These are phyloP conservation scores for Hyla sarda DNA, from an alignment of 2,113 vertebrate genomes.

Conservation along the genomic window DNA sequence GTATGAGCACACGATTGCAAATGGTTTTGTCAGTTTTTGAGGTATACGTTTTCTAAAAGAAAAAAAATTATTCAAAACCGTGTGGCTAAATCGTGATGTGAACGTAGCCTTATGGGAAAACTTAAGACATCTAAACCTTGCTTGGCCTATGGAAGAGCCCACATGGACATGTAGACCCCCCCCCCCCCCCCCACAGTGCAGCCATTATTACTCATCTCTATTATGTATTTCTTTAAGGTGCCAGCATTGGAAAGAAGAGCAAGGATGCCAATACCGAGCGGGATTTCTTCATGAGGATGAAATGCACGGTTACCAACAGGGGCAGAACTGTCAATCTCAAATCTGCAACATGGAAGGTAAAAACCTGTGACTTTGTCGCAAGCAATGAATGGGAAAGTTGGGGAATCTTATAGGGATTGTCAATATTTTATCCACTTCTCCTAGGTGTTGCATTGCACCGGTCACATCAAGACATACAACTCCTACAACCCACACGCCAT, in stretches of 20 bases:
- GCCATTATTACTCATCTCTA: not conserved
- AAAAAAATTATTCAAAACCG: no score
- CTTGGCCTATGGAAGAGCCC: no score
- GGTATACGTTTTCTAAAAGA: no score
- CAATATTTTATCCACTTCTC: not conserved
- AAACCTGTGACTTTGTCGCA: not conserved
- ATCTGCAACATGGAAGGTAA: conserved; percentile 95
- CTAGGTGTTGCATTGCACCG: conserved; percentile 93
- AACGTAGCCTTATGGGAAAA: no score
- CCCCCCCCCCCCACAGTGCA: no score
- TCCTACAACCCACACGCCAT: conserved; percentile 74
- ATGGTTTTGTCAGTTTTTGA: no score
- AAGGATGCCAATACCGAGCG: conserved; percentile 78
- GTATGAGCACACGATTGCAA: no score
- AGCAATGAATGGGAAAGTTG: not conserved
- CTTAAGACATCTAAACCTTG: no score
- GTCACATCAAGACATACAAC: conserved; percentile 80
- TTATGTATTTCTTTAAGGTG: conserved; percentile 62
- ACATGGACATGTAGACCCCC: no score
- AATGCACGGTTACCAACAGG: conserved; percentile 89
- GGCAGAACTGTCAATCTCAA: conserved; percentile 91
- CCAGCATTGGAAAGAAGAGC: conserved; percentile 86
- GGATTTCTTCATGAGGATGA: conserved; percentile 95
- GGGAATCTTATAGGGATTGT: not conserved
- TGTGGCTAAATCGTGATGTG: no score